Percentiles rank a stretch among this genome's conserved stretches.
phyloP scores from a whole-genome alignment of 2,797 vertebrate genomes.

The Sphenopsis melanotis region DNA sequence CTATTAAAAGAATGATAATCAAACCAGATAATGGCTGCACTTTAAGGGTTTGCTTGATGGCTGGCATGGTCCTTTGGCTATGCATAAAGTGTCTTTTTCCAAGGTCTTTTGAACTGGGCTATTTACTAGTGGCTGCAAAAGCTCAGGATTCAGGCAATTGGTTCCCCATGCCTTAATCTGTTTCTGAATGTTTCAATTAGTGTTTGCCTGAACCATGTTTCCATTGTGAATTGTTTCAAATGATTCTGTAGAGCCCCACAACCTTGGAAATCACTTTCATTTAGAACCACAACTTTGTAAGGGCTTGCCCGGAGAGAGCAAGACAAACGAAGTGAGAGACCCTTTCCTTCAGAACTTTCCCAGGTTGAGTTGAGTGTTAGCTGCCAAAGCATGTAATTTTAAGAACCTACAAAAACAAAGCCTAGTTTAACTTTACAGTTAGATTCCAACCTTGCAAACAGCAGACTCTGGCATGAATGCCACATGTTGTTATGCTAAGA shows the following conservation, averaged over 20 bases:
- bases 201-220: background rate
- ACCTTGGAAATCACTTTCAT: background rate
- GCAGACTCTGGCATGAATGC: background rate
- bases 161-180: background rate
- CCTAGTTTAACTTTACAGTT: background rate
- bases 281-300: background rate
- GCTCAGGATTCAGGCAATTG: background rate
- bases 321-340: background rate
- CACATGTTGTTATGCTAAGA: background rate
- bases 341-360: background rate
- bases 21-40: background rate
- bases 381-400: background rate
- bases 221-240: background rate
- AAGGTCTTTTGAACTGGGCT: background rate
- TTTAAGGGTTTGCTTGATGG: background rate
- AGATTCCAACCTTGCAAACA: background rate
- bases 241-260: background rate
- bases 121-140: background rate
- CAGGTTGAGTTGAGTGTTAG: background rate
- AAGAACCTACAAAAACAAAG: background rate
- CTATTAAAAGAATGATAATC: background rate
- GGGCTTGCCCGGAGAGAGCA: background rate
- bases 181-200: slow-evolving; percentile 18
- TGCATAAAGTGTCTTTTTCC: background rate
- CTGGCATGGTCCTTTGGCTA: background rate